These are phyloP conservation scores for Urocitellus parryii DNA, from an alignment of 2,113 vertebrate genomes.

Conservation along the genomic window DNA sequence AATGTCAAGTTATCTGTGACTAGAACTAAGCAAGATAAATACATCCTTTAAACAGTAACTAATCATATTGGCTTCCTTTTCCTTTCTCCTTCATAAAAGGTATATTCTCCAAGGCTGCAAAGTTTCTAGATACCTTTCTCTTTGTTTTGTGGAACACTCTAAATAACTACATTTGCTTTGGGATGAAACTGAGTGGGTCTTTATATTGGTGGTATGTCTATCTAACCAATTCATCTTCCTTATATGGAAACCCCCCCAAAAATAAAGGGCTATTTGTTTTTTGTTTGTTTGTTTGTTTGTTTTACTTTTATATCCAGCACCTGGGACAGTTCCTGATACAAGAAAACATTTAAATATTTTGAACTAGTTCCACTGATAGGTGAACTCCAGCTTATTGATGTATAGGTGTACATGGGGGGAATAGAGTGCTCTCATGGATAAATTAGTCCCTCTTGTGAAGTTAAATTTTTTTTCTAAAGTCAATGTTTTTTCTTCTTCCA, in stretches of 20 bases:
- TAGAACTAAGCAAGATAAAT: constrained; percentile 66
- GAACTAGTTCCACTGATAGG: neutral
- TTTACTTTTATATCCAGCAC: neutral
- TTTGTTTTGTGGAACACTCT: neutral
- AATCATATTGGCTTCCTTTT: neutral
- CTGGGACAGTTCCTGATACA: neutral
- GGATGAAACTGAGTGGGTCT: neutral
- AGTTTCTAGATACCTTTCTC: neutral
- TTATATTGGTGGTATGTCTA: neutral
- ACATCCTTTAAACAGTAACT: neutral
- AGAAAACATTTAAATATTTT: neutral
- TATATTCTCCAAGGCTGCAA: neutral
- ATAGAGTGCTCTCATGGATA: neutral
- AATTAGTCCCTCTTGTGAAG: neutral
- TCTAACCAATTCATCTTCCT: neutral
- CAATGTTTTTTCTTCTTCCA: neutral
- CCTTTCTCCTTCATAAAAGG: constrained; percentile 28
- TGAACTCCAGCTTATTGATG: neutral
- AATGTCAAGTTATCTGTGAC: constrained; percentile 54
- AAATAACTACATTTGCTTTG: neutral
- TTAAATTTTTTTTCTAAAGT: constrained; percentile 23
- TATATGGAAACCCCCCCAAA: neutral
- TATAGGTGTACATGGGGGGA: neutral
- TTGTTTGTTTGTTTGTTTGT: neutral
- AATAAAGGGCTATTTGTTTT: neutral